Evolutionary conservation across 2,888 invertebrate genomes (phyloP).

Genomic region (Pollenia labialis): DNA sequence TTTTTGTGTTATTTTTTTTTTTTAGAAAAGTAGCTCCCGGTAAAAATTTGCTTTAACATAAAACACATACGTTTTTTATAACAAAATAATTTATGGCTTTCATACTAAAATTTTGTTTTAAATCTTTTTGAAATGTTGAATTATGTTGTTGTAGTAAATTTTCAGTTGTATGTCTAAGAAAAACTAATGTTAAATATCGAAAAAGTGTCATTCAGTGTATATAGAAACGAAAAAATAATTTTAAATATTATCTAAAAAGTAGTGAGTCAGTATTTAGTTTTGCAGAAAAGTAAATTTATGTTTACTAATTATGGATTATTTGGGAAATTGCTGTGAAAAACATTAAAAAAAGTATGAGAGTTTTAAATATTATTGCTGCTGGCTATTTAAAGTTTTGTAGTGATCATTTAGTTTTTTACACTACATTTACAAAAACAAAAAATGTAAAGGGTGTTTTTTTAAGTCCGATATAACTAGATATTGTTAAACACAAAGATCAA

Average conservation of each 20-base stretch:
- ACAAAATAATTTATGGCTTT: conserved; percentile 58
- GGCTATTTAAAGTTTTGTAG: no score
- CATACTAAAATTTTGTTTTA: conserved; percentile 31
- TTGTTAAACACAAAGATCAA: no score
- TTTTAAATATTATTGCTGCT: no score
- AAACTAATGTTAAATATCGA: conserved; percentile 8
- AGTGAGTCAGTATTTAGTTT: conserved; percentile 42
- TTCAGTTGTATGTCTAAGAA: conserved; percentile 34
- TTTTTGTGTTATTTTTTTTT: conserved; percentile 33
- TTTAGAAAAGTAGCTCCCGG: conserved; percentile 57
- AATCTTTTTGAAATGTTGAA: background rate
- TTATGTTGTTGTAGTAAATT: conserved; percentile 21
- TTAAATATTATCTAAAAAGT: background rate
- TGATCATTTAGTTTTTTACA: no score
- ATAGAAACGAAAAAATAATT: background rate
- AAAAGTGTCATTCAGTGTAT: conserved; percentile 5
- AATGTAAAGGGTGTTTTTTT: no score
- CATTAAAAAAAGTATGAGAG: no score
- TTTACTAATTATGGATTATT: no score
- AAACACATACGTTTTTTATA: conserved; percentile 48
- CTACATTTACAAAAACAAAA: no score
- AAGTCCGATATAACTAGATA: no score
- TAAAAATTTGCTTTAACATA: conserved; percentile 41
- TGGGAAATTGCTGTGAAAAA: no score
- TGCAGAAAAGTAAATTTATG: background rate